Conservation (phyloP, 1,140 invertebrate species). For the Drosophila nikananu region DNA sequence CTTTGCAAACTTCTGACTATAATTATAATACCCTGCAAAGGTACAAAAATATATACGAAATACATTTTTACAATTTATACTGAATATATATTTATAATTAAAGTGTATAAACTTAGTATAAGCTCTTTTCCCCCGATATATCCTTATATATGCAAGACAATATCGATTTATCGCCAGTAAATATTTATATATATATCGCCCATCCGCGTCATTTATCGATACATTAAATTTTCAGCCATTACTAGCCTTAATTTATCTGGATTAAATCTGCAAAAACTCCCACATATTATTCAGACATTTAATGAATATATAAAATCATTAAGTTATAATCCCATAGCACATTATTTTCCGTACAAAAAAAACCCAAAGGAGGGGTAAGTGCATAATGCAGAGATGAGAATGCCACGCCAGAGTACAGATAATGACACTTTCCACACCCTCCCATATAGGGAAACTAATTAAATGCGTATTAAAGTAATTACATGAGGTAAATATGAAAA, state of each 20-base stretch:
- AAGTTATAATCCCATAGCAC: neutral
- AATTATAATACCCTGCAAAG: no score
- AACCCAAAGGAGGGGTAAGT: neutral
- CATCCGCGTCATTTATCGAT: neutral
- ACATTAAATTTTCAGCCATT: neutral
- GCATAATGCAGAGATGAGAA: neutral
- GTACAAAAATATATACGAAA: no score
- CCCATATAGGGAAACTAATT: constrained; percentile 27
- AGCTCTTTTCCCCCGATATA: no score
- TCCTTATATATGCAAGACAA: no score
- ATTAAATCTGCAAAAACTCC: neutral
- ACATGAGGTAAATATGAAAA: constrained; percentile 33
- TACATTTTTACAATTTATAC: no score
- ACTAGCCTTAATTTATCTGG: neutral
- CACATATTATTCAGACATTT: neutral
- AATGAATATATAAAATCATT: neutral
- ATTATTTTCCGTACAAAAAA: neutral
- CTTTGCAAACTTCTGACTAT: no score
- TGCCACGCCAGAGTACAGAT: constrained; percentile 25
- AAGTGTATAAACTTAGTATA: no score
- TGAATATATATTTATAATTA: no score
- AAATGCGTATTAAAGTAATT: constrained; percentile 58
- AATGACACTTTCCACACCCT: constrained; percentile 29
- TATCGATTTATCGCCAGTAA: neutral
- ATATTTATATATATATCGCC: neutral